phyloP scores from a whole-genome alignment of 2,797 vertebrate species.

The Cichlasoma orientale region DNA sequence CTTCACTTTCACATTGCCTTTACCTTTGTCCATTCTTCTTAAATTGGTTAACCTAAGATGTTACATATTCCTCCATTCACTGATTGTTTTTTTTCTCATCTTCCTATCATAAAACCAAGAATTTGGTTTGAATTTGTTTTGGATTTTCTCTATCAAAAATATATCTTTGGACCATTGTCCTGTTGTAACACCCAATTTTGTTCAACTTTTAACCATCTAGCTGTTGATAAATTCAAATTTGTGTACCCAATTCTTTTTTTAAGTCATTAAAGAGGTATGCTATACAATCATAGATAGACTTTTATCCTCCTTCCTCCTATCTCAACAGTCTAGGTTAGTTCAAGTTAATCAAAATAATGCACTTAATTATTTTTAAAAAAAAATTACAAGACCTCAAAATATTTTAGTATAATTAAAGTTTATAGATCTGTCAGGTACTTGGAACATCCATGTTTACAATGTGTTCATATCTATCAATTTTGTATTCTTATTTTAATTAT shows the following conservation, averaged over 20 bases:
- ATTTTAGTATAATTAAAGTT: no score
- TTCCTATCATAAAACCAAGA: neutral
- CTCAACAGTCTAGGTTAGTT: neutral
- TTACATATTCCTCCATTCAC: neutral
- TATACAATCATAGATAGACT: no score
- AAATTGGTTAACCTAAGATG: conserved; percentile 24
- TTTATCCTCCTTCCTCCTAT: neutral
- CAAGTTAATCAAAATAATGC: neutral
- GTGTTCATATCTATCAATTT: neutral
- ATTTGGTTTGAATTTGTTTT: neutral
- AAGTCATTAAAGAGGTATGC: no score
- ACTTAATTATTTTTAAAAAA: neutral
- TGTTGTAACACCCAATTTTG: no score
- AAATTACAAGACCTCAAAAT: no score
- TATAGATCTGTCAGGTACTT: no score
- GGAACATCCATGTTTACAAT: neutral
- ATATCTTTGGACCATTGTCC: neutral
- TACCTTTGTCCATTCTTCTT: neutral
- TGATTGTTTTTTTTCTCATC: neutral
- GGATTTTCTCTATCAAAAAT: neutral
- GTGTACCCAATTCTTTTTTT: no score
- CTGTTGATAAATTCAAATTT: no score
- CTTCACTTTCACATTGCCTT: neutral
- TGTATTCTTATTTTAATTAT: neutral
- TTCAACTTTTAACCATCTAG: no score